Evolutionary conservation across 2,113 vertebrate genomes (phyloP).

Genomic region (Nycticebus coucang): DNA sequence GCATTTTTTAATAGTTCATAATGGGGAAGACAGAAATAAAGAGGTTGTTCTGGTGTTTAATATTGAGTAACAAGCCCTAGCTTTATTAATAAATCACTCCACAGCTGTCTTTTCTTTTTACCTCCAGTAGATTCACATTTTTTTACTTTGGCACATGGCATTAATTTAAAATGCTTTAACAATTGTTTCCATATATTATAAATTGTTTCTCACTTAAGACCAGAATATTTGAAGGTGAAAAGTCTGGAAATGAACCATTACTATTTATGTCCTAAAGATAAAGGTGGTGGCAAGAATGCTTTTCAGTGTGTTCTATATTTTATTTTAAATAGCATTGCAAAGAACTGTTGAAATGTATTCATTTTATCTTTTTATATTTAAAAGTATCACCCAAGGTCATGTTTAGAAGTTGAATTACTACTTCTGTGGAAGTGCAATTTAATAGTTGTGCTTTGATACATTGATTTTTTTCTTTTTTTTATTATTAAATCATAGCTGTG

Average conservation of each 20-base stretch:
- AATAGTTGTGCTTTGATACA: not conserved
- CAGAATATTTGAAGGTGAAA: constrained; percentile 26
- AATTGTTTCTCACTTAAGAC: constrained; percentile 46
- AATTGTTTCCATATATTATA: constrained; percentile 22
- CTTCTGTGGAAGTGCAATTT: not conserved
- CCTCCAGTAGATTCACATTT: constrained; percentile 10
- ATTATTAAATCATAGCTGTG: no score
- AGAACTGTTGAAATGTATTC: not conserved
- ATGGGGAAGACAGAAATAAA: constrained; percentile 19
- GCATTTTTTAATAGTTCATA: constrained; percentile 53
- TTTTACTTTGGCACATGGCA: not conserved
- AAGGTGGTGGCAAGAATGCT: constrained; percentile 40
- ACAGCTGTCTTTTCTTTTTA: not conserved
- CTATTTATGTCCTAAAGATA: constrained; percentile 22
- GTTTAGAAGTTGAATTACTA: not conserved
- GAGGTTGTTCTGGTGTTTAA: constrained; percentile 51
- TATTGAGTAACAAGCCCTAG: constrained; percentile 11
- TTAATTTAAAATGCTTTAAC: constrained; percentile 42
- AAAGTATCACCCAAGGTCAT: not conserved
- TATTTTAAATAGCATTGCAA: constrained; percentile 53
- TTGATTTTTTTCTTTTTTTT: not conserved
- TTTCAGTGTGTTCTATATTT: constrained; percentile 42
- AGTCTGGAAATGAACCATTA: constrained; percentile 23
- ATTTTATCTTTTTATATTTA: constrained; percentile 19
- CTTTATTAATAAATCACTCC: constrained; percentile 61